Evolutionary conservation across 2,888 invertebrate genomes (phyloP).

Genomic region (Cataglyphis albicans): DNA sequence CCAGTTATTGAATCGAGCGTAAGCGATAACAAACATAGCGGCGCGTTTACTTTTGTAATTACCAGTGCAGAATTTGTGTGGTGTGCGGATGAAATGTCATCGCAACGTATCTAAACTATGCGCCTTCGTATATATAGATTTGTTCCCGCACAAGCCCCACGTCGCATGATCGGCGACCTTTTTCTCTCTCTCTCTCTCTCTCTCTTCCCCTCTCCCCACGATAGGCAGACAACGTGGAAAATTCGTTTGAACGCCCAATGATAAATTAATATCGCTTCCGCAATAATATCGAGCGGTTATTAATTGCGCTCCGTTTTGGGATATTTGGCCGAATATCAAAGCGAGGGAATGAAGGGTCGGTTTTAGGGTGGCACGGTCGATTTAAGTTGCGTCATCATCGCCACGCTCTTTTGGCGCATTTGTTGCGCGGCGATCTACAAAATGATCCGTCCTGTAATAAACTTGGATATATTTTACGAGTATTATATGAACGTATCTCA

Average conservation of each 20-base stretch:
- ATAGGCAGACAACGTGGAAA: constrained; percentile 59
- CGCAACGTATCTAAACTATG: constrained; percentile 13
- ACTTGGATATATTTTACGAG: not conserved
- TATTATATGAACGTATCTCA: not conserved
- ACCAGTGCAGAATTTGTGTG: constrained; percentile 66
- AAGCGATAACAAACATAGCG: constrained; percentile 68
- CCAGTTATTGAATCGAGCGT: constrained; percentile 69
- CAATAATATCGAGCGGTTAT: constrained; percentile 60
- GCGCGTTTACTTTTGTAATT: constrained; percentile 75
- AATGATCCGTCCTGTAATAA: not conserved
- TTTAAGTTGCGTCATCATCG: constrained; percentile 49
- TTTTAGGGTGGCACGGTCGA: constrained; percentile 56
- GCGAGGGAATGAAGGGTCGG: constrained; percentile 50
- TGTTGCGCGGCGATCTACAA: constrained; percentile 54
- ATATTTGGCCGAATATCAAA: constrained; percentile 50
- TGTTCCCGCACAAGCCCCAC: constrained; percentile 10
- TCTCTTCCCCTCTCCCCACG: constrained; percentile 29
- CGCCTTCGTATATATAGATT: constrained; percentile 32
- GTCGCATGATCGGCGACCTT: not conserved
- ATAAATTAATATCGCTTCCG: constrained; percentile 74
- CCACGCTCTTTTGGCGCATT: constrained; percentile 51
- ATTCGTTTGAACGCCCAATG: constrained; percentile 64
- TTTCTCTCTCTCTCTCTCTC: not conserved
- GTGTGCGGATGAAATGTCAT: constrained; percentile 67
- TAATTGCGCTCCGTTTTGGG: constrained; percentile 56